Percentiles rank a stretch among this genome's conserved stretches.
Conservation (phyloP, 1,140 invertebrate species). For the Zaprionus inermis region DNA sequence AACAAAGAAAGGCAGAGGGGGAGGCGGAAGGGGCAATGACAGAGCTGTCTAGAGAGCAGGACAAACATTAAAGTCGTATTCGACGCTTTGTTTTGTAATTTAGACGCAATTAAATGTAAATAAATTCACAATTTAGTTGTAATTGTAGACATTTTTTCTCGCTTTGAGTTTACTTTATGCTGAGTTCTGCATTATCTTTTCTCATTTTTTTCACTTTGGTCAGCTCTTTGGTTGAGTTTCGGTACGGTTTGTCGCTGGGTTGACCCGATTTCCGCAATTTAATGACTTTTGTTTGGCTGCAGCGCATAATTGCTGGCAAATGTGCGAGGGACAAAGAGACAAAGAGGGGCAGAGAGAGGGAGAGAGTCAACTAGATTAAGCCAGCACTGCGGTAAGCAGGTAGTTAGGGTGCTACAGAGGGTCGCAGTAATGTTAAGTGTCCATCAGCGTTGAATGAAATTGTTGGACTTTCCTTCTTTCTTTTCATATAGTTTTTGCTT, state of each 20-base stretch:
- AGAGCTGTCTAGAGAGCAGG: slow-evolving; percentile 7
- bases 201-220: slow-evolving; percentile 20
- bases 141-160: slow-evolving; percentile 41
- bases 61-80: slow-evolving; percentile 72
- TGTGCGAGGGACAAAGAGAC: slow-evolving; percentile 25
- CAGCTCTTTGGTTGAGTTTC: slow-evolving; percentile 36
- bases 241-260: slow-evolving; percentile 49
- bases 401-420: slow-evolving; percentile 1
- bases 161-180: slow-evolving; percentile 30
- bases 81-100: slow-evolving; percentile 69
- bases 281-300: slow-evolving; percentile 79
- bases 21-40: background rate
- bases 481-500: slow-evolving; percentile 54
- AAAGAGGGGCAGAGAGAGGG: slow-evolving; percentile 12
- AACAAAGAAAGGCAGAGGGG: background rate
- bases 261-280: slow-evolving; percentile 80
- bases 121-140: slow-evolving; percentile 80
- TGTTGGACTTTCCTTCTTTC: slow-evolving; percentile 64
- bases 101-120: slow-evolving; percentile 80
- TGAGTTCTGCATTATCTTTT: slow-evolving; percentile 31
- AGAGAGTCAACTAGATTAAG: slow-evolving; percentile 12
- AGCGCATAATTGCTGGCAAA: slow-evolving; percentile 78
- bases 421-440: slow-evolving; percentile 42
- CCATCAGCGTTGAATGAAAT: slow-evolving; percentile 62
- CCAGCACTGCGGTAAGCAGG: slow-evolving; percentile 19